A percentile compares a stretch with the other conserved stretches of the same genome.
phyloP scores from a whole-genome alignment of 2,888 invertebrate genomes.

The Masnerella sp. region DNA sequence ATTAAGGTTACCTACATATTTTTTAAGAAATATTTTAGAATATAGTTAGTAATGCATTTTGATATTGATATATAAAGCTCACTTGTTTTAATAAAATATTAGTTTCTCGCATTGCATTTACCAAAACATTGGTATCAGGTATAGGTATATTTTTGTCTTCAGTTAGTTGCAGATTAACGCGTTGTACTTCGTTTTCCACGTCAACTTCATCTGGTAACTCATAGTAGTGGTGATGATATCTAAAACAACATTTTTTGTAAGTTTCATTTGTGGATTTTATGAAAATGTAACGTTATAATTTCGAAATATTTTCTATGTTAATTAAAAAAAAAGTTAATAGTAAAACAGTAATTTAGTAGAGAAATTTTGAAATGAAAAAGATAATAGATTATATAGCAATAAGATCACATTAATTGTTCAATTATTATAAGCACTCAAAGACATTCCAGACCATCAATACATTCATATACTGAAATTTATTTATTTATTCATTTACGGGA shows the following conservation, averaged over 20 bases:
- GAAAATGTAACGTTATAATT: no score
- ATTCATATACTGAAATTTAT: not conserved
- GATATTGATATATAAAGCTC: conserved; percentile 27
- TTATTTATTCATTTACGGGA: no score
- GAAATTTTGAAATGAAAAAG: no score
- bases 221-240: conserved; percentile 85
- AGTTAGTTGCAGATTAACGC: conserved; percentile 60
- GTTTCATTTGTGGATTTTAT: not conserved
- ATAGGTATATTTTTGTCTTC: conserved; percentile 47
- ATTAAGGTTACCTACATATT: conserved; percentile 70
- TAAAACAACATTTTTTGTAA: conserved; percentile 65
- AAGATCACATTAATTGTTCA: no score
- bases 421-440: no score
- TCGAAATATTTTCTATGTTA: no score
- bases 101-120: conserved; percentile 67
- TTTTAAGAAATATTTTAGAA: conserved; percentile 16
- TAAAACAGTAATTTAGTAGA: no score
- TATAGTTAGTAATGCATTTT: conserved; percentile 8
- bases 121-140: conserved; percentile 58
- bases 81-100: conserved; percentile 72
- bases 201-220: conserved; percentile 80
- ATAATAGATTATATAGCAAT: no score
- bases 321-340: no score
- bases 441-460: no score
- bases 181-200: conserved; percentile 49